Evolutionary conservation across 2,888 invertebrate genomes (phyloP), one percentile per base, ranked within the genome.

Genomic region (Ormyrus rosae): DNA sequence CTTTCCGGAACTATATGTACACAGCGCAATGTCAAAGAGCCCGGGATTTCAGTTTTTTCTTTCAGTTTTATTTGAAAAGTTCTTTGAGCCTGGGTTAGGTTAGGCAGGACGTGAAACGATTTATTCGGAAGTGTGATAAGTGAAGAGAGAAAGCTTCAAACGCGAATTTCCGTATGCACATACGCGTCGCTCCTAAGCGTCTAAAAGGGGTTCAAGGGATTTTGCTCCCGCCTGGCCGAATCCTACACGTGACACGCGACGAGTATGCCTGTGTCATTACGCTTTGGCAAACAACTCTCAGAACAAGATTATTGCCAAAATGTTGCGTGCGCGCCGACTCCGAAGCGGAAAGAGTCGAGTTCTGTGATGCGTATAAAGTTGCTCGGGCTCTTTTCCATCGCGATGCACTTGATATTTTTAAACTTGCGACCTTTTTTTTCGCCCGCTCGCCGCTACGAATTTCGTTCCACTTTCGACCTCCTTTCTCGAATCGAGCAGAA

Each of bases 301-400:
- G 34, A 34, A 75, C 75, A 80, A 82, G 76, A 70, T 83, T 83
- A 85, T 84, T 81, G 68, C 81, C 77, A 55, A 78, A 84, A 85
- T 69, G 79, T 1, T 1, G 19, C 19, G 81, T 79, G 19, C 67
- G 61, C 68, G 78, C 73, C 65, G 53, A 48, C 50, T n/a, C 13
- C 75, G 46, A 61, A 67, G 48, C 10, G 13, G 13, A 64, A 65
- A 56, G 55, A 50, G 71, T 11, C 6, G 58, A 19, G 56, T 48
- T 53, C 60, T 45, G 6, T 9, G 51, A 76, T 68, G 68, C 61
- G 61, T 53, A 50, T 34, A 63, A 63, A 76, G 63, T 55, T 63
- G 53, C 34, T 46, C 61, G 55, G 73, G 6, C 45, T 19, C 50
- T 10, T 9, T 13, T 45, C 53, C 46, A 10, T 19, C 7, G 72